Evolutionary conservation across 2,888 invertebrate species (phyloP), one percentile per base, ranked within the genome.

Genomic region (Erebia epiphron): DNA sequence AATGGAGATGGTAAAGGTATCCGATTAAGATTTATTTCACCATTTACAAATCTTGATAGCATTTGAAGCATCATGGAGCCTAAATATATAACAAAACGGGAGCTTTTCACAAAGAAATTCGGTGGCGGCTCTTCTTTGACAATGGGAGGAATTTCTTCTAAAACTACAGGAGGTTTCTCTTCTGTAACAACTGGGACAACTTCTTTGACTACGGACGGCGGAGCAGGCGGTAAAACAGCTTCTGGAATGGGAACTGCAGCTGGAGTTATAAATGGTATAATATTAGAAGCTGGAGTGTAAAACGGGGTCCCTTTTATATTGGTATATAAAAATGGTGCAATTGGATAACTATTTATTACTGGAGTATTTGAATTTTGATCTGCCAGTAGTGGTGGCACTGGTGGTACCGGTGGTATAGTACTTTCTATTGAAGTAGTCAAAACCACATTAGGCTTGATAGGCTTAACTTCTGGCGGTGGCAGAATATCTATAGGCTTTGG

Each of bases 51-150:
- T 70, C 88, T 84, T 11, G 87, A 82, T 75, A 92, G 73, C 14
- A 88, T 78, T 73, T 88, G 84, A 41, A 90, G 77, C 60, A 92
- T 80, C 56, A 88, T 81, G 16, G 88, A 88, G n/a, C 90, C 88
- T 46, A 86, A 86, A 69, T 86, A 85, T 56, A 88, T 75, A 18
- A 86, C 88, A 54, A 86, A 80, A 60, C 82, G 82, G 10, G 86
- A 83, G 18, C 88, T 84, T 74, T 82, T 80, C 8, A 78, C 75
- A 5, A 83, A 73, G 41, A 80, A 74, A 69, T 78, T 79, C 5
- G 77, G 76, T 8, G 76, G 76, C n/a, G 76, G 72, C 63, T 76
- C 73, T 65, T 68, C 64, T 61, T 72, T 73, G 9, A 70, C 65
- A 18, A 71, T 64, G n/a, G 75, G 71, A 52, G 56, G 56, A 57